These are phyloP conservation scores for Drosophila pseudotakahashii DNA, from an alignment of 2,888 invertebrate genomes.

Conservation along the genomic window DNA sequence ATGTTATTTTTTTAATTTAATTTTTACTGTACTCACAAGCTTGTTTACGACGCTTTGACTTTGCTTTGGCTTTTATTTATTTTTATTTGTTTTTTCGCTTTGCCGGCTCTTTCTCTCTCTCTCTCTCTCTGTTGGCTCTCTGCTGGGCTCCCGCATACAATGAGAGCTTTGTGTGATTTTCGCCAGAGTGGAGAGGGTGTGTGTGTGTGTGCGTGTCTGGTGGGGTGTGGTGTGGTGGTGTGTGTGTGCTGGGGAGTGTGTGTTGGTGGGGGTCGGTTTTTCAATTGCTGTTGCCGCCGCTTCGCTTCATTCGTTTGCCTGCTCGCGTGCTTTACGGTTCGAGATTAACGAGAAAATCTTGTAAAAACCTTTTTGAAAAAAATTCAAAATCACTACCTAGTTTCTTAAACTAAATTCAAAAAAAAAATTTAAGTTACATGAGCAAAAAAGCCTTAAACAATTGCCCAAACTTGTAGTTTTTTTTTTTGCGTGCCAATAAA, in stretches of 20 bases:
- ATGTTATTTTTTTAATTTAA: too few species aligned
- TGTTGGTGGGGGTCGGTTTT: constrained; percentile 64
- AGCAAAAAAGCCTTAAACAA: background rate
- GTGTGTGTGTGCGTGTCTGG: background rate
- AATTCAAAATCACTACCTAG: constrained; percentile 1
- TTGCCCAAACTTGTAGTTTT: background rate
- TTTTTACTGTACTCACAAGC: constrained; percentile 26
- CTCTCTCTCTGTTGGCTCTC: constrained; percentile 44
- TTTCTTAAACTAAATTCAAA: background rate
- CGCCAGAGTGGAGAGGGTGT: constrained; percentile 13
- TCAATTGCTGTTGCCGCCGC: constrained; percentile 73
- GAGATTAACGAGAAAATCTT: constrained; percentile 41
- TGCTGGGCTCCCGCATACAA: constrained; percentile 40
- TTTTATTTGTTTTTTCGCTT: constrained; percentile 58
- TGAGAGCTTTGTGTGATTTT: constrained; percentile 42
- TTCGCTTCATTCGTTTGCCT: constrained; percentile 77
- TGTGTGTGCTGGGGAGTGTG: constrained; percentile 34
- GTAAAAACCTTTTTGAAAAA: constrained; percentile 14
- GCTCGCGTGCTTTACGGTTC: constrained; percentile 77
- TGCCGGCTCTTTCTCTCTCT: constrained; percentile 65
- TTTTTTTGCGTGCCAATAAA: constrained; percentile 29
- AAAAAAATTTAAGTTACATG: background rate
- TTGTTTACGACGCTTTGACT: constrained; percentile 48
- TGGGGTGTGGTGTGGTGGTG: constrained; percentile 10
- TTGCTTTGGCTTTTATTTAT: constrained; percentile 61